These are phyloP conservation scores for Drosophila hamatofila DNA, from an alignment of 2,888 invertebrate species.

Conservation along the genomic window DNA sequence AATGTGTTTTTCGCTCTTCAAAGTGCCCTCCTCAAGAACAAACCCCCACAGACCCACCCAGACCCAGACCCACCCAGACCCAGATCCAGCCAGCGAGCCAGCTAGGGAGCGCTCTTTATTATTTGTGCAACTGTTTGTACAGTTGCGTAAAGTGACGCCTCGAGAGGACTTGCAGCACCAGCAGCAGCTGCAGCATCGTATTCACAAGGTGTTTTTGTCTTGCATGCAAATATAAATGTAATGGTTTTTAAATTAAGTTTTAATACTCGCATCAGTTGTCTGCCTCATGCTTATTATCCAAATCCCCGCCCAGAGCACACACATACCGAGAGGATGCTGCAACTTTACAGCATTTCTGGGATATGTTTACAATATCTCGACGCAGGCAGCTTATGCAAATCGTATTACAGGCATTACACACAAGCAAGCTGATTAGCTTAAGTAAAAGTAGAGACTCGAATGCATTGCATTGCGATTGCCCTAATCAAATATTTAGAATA, in stretches of 20 bases:
- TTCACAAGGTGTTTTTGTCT: conserved; percentile 28
- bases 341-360: conserved; percentile 22
- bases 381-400: conserved; percentile 12
- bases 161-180: conserved; percentile 21
- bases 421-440: conserved; percentile 31
- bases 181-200: conserved; percentile 14
- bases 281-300: conserved; percentile 12
- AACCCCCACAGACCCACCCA: neutral
- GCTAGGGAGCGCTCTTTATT: conserved; percentile 44
- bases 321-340: neutral
- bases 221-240: conserved; percentile 38
- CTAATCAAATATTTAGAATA: neutral
- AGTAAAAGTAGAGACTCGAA: neutral
- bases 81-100: no score
- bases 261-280: conserved; percentile 45
- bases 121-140: conserved; percentile 75
- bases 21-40: conserved; percentile 43
- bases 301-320: conserved; percentile 11
- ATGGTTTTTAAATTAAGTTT: conserved; percentile 64
- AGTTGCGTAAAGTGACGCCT: conserved; percentile 73
- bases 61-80: no score
- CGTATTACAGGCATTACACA: conserved; percentile 18
- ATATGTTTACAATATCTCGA: neutral
- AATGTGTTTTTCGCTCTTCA: conserved; percentile 79
- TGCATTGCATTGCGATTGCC: neutral